phyloP scores from a whole-genome alignment of 53 echinoderm and acorn worm genomes.

The Henricia sp. region DNA sequence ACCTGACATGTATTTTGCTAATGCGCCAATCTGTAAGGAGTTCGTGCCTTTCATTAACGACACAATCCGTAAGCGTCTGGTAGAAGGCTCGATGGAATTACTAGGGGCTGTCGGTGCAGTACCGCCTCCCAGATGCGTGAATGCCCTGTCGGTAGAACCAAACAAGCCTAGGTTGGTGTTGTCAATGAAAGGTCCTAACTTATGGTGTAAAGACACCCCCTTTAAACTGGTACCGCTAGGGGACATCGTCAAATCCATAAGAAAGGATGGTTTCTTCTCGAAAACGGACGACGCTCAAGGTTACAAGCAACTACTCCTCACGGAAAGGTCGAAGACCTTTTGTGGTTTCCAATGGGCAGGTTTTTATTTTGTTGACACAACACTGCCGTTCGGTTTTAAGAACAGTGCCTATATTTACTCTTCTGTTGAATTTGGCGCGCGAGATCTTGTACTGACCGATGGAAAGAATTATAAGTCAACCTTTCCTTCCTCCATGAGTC shows the following conservation, averaged over 20 bases:
- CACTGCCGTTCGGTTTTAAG: constrained; percentile 10
- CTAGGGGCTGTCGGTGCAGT: not conserved
- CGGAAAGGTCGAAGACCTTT: not conserved
- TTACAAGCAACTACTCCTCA: not conserved
- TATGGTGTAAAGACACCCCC: constrained; percentile 11
- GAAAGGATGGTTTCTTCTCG: not conserved
- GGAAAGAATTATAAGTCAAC: too few relatives aligned
- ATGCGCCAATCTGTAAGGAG: constrained; percentile 2
- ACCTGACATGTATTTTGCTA: not conserved
- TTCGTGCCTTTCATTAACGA: too few relatives aligned
- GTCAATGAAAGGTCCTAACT: constrained; percentile 2
- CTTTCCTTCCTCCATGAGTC: too few relatives aligned
- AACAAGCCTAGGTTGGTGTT: constrained; percentile 1
- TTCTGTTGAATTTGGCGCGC: not conserved
- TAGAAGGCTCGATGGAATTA: not conserved
- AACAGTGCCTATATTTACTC: constrained; percentile 6
- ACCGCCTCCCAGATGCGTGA: constrained; percentile 5
- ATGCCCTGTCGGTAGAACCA: not conserved
- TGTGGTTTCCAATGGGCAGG: constrained; percentile 22
- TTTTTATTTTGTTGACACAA: constrained; percentile 19
- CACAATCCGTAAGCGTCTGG: not conserved
- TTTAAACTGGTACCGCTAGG: not conserved
- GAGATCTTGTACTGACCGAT: too few relatives aligned
- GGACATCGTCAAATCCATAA: not conserved
- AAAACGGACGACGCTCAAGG: not conserved